Conservation (phyloP, 2,888 invertebrate species). For the Drosophila ustulata region DNA sequence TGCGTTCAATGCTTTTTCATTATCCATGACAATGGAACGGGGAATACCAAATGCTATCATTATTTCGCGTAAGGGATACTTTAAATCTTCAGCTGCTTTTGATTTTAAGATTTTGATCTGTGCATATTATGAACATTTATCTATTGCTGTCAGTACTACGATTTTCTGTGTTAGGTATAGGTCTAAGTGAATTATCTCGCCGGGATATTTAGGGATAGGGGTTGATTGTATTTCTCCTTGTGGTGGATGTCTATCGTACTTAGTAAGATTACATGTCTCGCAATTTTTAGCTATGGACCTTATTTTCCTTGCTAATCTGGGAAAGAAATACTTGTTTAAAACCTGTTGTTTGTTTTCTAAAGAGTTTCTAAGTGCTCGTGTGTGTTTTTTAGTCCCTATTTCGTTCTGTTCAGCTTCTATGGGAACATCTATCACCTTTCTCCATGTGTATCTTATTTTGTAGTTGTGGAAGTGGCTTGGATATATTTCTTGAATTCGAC, state of each 20-base stretch:
- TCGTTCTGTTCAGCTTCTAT: background rate
- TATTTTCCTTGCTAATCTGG: background rate
- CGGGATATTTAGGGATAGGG: background rate
- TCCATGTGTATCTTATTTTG: slow-evolving; percentile 1
- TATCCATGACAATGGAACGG: background rate
- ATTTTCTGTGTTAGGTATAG: background rate
- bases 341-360: background rate
- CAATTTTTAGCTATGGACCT: background rate
- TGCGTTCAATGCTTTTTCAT: background rate
- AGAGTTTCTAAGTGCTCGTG: background rate
- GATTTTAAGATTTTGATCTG: background rate
- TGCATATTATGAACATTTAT: background rate
- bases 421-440: background rate
- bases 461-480: background rate
- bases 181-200: background rate
- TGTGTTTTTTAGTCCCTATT: background rate
- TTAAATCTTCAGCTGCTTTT: background rate
- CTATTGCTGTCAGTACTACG: background rate
- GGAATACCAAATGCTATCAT: background rate
- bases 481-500: slow-evolving; percentile 6
- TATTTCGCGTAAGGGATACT: background rate
- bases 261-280: background rate
- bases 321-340: background rate
- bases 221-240: background rate
- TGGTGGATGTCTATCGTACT: background rate